Evolutionary conservation across 2,888 invertebrate genomes (phyloP).

Genomic region (Sminthurides aquaticus): DNA sequence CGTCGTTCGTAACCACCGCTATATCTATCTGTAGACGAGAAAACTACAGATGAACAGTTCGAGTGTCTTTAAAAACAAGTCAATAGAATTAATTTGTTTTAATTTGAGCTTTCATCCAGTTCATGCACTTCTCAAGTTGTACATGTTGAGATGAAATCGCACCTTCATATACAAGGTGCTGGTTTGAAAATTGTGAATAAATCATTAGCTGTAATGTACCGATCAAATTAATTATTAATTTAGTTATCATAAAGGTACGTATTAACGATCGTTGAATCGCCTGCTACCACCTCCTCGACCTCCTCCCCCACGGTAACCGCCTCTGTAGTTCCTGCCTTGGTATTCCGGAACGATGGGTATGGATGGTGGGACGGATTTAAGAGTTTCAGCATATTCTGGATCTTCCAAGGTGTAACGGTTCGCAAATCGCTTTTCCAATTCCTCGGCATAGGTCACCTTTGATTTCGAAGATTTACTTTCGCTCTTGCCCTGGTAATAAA

Average conservation of each 20-base stretch:
- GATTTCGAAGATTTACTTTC: neutral
- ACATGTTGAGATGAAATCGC: no score
- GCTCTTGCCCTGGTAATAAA: neutral
- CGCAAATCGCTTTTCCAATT: slow-evolving; percentile 16
- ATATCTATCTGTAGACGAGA: no score
- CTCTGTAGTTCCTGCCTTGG: slow-evolving; percentile 17
- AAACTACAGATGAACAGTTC: no score
- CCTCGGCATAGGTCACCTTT: neutral
- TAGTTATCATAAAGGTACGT: neutral
- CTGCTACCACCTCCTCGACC: slow-evolving; percentile 2
- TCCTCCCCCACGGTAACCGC: slow-evolving; percentile 11
- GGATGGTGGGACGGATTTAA: slow-evolving; percentile 1
- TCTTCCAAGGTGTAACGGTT: slow-evolving; percentile 24
- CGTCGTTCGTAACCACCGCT: no score
- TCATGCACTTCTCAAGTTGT: no score
- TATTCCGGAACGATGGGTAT: slow-evolving; percentile 22
- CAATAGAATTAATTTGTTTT: no score
- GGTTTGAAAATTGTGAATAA: neutral
- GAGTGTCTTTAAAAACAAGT: no score
- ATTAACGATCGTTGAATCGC: neutral
- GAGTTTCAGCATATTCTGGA: slow-evolving; percentile 17
- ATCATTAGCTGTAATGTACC: no score
- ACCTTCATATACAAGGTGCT: neutral
- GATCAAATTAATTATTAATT: neutral
- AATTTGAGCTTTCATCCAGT: no score